Evolutionary conservation across 2,113 vertebrate genomes (phyloP).

Genomic region (Monopterus albus): DNA sequence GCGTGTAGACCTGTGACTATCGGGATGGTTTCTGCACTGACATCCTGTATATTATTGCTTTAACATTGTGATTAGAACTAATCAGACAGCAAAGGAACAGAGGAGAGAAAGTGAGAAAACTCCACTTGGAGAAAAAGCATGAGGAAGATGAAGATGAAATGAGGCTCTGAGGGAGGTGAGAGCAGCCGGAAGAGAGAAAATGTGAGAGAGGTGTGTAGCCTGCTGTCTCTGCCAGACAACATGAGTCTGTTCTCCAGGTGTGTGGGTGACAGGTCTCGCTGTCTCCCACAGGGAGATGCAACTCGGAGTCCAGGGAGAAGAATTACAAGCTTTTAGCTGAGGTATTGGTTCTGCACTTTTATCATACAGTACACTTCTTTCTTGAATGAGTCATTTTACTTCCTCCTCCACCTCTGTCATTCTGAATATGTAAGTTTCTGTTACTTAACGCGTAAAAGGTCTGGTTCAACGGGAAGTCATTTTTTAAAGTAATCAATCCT

Average conservation of each 20-base stretch:
- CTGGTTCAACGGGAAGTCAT: too few species aligned
- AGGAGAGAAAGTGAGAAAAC: too few species aligned
- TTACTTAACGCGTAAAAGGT: too few species aligned
- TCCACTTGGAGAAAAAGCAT: too few species aligned
- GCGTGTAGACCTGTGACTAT: too few species aligned
- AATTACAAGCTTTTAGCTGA: conserved; percentile 1
- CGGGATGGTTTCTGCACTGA: too few species aligned
- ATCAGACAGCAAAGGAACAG: too few species aligned
- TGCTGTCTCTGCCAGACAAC: conserved; percentile 6
- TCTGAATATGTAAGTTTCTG: too few species aligned
- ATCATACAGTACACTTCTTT: background rate
- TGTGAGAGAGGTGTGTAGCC: background rate
- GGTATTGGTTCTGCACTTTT: conserved; percentile 21
- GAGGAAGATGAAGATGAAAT: too few species aligned
- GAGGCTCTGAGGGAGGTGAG: background rate
- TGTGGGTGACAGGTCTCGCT: conserved; percentile 18
- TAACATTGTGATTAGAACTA: too few species aligned
- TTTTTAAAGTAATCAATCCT: too few species aligned
- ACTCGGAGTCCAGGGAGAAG: conserved; percentile 17
- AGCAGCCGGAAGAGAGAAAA: background rate
- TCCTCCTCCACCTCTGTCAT: background rate
- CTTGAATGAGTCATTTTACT: conserved; percentile 11
- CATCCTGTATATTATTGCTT: too few species aligned
- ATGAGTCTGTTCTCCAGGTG: conserved; percentile 3
- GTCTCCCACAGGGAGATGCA: conserved; percentile 13